phyloP scores from a whole-genome alignment of 2,113 vertebrate species.

The Mionectes macconnelli region DNA sequence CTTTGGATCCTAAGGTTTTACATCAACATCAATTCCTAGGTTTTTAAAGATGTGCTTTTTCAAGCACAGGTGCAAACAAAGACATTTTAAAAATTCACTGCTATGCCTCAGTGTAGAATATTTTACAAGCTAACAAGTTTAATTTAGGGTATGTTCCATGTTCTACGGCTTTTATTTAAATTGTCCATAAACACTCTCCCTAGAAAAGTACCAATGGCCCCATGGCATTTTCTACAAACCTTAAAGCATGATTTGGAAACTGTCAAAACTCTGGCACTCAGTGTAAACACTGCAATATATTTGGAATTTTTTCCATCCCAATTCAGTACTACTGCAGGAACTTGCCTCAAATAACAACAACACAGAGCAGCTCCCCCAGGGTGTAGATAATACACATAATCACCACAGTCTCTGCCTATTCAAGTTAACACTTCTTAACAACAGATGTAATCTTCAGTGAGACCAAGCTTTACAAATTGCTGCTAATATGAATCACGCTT shows the following conservation, averaged over 20 bases:
- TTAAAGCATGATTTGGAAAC: not conserved
- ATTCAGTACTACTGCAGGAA: not conserved
- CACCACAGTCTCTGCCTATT: slow-evolving; percentile 10
- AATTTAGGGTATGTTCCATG: not conserved
- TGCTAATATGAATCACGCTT: slow-evolving; percentile 66
- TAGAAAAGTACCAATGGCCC: not conserved
- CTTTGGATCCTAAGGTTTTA: not conserved
- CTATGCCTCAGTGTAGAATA: rapidly evolving
- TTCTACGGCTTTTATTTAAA: not conserved
- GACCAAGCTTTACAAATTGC: slow-evolving; percentile 63
- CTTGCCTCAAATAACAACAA: not conserved
- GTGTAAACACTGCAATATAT: not conserved
- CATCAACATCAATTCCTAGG: not conserved
- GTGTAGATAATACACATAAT: not conserved
- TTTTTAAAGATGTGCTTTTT: not conserved
- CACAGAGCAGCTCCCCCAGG: not conserved
- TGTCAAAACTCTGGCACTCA: rapidly evolving
- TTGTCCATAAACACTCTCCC: not conserved
- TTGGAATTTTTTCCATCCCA: not conserved
- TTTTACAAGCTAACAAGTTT: not conserved
- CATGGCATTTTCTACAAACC: not conserved
- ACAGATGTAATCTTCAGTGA: slow-evolving; percentile 67
- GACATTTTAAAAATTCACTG: not conserved
- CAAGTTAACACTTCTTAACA: slow-evolving; percentile 50
- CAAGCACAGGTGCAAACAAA: not conserved